These are phyloP conservation scores for Drosophila lacteicornis DNA, from an alignment of 1,140 invertebrate genomes.

Conservation along the genomic window DNA sequence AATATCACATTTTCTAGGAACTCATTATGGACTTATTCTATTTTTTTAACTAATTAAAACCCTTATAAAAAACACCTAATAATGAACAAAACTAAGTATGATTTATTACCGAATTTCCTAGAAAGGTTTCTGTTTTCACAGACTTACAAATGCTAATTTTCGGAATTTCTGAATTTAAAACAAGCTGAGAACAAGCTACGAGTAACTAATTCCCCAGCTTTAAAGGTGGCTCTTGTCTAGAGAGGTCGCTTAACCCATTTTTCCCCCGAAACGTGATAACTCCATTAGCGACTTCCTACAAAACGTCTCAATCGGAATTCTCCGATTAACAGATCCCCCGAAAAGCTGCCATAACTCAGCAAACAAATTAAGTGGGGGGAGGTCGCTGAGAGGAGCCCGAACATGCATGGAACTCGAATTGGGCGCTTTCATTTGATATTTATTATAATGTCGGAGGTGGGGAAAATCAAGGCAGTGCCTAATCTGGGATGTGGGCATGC, in stretches of 20 bases:
- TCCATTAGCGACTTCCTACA: conserved; percentile 54
- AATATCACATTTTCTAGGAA: background rate
- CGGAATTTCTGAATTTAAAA: conserved; percentile 16
- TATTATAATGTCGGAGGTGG: conserved; percentile 50
- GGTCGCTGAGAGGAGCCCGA: conserved; percentile 15
- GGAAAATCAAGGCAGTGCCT: conserved; percentile 51
- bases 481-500: conserved; percentile 45
- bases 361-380: conserved; percentile 60
- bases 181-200: conserved; percentile 10
- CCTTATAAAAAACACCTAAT: background rate
- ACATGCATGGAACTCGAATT: background rate
- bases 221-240: conserved; percentile 21
- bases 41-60: background rate
- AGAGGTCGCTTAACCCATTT: conserved; percentile 38
- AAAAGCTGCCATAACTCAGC: conserved; percentile 44
- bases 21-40: background rate
- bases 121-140: background rate
- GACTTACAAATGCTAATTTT: conserved; percentile 12
- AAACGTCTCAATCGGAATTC: conserved; percentile 51
- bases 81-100: background rate
- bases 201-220: conserved; percentile 26
- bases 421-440: conserved; percentile 54
- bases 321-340: conserved; percentile 28
- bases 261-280: conserved; percentile 45
- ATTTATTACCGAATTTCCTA: conserved; percentile 4